Base-by-base conservation (phyloP, 2,888 invertebrate genomes). In the Kuschelorhynchus macadamiae region DNA sequence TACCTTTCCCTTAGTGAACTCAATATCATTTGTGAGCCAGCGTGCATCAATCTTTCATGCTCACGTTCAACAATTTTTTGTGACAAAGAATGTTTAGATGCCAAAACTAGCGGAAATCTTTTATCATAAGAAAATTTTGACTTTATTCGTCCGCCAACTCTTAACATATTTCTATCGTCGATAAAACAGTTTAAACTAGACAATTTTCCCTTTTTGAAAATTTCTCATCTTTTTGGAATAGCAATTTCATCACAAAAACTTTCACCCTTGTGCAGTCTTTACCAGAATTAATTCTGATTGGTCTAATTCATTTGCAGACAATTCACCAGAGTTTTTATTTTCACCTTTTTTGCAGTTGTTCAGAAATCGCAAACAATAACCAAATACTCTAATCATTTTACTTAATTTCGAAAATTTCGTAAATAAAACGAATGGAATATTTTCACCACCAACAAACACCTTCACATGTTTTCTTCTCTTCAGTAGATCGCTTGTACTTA, bases 1-100 rank as follows among this genome's bases (percentile, higher is more conserved):
- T 33, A 52, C 2, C 25, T 4, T 52, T 36, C 33, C 16, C 52
- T 30, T 11, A 52, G 4, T 5, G 52, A 52, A 18, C 21, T 18
- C 14, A 52, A 17, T 4, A 52, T 11, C 30, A 18, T 17, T 14
- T 65, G 65, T 25, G 49, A 33, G 9, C 30, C 44, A 11, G 55
- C 20, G 25, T 42, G 33, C 52, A 41, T 8, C 36, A 53, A 53
- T 42, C 41, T 53, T 39, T 18, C 44, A 30, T 18, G 36, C 14
- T 52, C 52, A 4, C 11, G 4, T 33, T 33, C 7, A 7, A 33
- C 41, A 53, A 30, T 57, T 39, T 57, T 25, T 25, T 25, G 25
- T 25, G 25, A 25, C 7, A 25, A 25, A 25, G 7, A 5, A 25
- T 46, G 32, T 25, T 21, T 25, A 25, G 25, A n/a, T n/a, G 25